Conservation (phyloP, 2,113 vertebrate species). For the Chamaea fasciata region DNA sequence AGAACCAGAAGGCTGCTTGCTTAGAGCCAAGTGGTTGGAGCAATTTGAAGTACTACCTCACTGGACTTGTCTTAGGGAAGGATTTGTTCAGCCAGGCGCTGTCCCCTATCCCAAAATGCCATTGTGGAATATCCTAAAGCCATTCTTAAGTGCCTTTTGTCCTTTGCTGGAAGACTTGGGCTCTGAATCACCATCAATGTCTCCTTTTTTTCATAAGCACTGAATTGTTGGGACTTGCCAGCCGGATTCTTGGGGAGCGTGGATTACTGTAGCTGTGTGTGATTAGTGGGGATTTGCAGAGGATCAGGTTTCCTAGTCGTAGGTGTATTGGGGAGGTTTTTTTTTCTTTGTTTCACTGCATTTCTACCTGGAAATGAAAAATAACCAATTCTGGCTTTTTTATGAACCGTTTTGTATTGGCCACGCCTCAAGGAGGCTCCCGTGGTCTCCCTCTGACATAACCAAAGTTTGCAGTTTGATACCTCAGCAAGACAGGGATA, state of each 20-base stretch:
- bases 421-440: not conserved
- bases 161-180: slow-evolving; percentile 32
- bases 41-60: slow-evolving; percentile 57
- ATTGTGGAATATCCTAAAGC: slow-evolving; percentile 44
- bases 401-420: not conserved
- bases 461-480: slow-evolving; percentile 71
- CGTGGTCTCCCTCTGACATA: slow-evolving; percentile 8
- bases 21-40: slow-evolving; percentile 3
- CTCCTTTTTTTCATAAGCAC: slow-evolving; percentile 24
- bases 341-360: not conserved
- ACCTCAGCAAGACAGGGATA: slow-evolving; percentile 66
- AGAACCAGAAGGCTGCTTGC: not conserved
- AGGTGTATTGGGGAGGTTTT: not conserved
- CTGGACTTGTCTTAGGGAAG: slow-evolving; percentile 2
- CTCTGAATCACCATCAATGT: slow-evolving; percentile 3
- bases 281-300: not conserved
- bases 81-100: slow-evolving; percentile 6
- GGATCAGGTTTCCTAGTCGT: not conserved
- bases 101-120: not conserved
- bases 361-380: slow-evolving; percentile 34
- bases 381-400: not conserved
- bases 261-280: not conserved
- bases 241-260: not conserved
- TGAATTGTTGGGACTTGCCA: slow-evolving; percentile 25
- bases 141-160: slow-evolving; percentile 68